Conservation (phyloP, 2,888 invertebrate species). For the Dolichomitus sp. region DNA sequence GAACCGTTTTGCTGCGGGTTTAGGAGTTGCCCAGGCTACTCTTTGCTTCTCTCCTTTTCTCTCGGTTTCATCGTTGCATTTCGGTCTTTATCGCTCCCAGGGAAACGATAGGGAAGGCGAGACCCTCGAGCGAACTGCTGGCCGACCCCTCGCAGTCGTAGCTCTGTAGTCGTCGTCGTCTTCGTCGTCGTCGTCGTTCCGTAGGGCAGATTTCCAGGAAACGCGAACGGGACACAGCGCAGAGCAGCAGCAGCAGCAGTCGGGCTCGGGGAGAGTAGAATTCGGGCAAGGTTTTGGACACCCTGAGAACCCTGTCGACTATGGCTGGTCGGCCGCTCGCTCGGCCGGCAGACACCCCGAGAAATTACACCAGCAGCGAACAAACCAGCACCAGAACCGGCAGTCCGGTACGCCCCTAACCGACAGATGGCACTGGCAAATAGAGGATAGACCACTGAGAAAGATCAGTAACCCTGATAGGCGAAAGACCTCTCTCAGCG, state of each 20-base stretch:
- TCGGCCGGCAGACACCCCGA: slow-evolving; percentile 51
- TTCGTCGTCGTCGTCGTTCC: slow-evolving; percentile 29
- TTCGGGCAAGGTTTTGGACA: slow-evolving; percentile 57
- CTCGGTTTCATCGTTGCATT: slow-evolving; percentile 5
- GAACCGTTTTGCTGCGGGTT: slow-evolving; percentile 6
- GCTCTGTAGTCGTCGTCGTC: slow-evolving; percentile 12
- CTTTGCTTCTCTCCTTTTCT: slow-evolving; percentile 18
- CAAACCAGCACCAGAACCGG: slow-evolving; percentile 46
- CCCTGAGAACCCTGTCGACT: slow-evolving; percentile 49
- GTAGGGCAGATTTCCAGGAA: slow-evolving; percentile 65
- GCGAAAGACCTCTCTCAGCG: slow-evolving; percentile 76
- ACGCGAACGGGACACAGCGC: slow-evolving; percentile 23
- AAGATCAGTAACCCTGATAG: slow-evolving; percentile 82
- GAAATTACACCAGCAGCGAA: slow-evolving; percentile 38
- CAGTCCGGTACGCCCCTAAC: slow-evolving; percentile 60
- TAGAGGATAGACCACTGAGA: slow-evolving; percentile 75
- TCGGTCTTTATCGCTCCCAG: slow-evolving; percentile 16
- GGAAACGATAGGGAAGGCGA: slow-evolving; percentile 32
- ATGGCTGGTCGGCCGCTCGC: not conserved
- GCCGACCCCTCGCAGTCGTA: slow-evolving; percentile 43
- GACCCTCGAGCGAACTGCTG: slow-evolving; percentile 20
- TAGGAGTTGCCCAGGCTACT: slow-evolving; percentile 31
- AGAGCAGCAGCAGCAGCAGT: slow-evolving; percentile 10
- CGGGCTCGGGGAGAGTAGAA: slow-evolving; percentile 39
- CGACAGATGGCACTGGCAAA: slow-evolving; percentile 82